phyloP scores from a whole-genome alignment of 2,888 invertebrate species.

The Seira sanloemensis region DNA sequence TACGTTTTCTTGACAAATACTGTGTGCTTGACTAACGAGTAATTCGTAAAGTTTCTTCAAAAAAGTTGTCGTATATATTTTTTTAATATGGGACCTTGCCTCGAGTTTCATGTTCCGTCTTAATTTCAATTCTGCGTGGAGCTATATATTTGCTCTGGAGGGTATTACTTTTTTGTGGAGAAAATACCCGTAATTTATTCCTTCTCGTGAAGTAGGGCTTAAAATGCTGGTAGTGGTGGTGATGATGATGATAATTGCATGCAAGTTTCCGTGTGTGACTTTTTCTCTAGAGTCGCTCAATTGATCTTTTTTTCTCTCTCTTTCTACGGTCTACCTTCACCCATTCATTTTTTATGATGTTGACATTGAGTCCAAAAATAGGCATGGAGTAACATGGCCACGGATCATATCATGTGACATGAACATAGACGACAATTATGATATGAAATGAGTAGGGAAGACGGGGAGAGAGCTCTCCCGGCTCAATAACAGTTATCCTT shows the following conservation, averaged over 20 bases:
- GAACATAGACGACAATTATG: background rate
- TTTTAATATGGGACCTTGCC: background rate
- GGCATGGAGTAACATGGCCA: background rate
- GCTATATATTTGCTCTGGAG: too few relatives aligned
- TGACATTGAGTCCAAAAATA: constrained; percentile 16
- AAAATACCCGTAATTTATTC: constrained; percentile 13
- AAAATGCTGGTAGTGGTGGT: background rate
- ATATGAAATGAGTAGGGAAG: background rate
- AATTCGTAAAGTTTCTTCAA: too few relatives aligned
- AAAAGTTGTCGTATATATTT: too few relatives aligned
- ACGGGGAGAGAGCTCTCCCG: background rate
- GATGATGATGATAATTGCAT: constrained; percentile 16
- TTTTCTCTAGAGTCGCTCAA: background rate
- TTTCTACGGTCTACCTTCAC: background rate
- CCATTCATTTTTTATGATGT: constrained; percentile 11
- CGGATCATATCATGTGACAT: background rate
- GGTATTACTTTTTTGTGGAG: background rate
- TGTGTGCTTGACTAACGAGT: too few relatives aligned
- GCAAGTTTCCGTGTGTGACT: background rate
- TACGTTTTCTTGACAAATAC: too few relatives aligned
- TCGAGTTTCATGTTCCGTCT: background rate
- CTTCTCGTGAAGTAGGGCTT: background rate
- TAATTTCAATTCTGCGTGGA: constrained; percentile 10
- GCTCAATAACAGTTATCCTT: constrained; percentile 12
- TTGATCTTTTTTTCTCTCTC: background rate